Conservation (phyloP, 2,888 invertebrate species). For the Drosophila mulleri region DNA sequence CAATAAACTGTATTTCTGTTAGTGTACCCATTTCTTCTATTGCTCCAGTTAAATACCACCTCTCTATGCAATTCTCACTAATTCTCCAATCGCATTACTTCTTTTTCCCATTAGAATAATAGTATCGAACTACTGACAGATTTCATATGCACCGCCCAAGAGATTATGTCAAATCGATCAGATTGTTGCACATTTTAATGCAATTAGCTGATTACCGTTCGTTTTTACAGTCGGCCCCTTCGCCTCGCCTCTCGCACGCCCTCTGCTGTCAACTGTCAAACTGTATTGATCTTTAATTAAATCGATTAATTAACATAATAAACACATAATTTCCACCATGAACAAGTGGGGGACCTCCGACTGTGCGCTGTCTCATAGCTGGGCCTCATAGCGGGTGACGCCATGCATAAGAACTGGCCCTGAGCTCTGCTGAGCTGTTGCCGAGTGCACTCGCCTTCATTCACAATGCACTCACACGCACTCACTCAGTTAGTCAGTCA, state of each 20-base stretch:
- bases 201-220: conserved; percentile 33
- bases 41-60: neutral
- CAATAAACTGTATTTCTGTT: neutral
- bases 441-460: conserved; percentile 29
- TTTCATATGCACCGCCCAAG: conserved; percentile 8
- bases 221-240: neutral
- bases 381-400: conserved; percentile 56
- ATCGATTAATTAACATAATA: conserved; percentile 76
- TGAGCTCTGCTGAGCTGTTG: conserved; percentile 36
- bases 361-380: conserved; percentile 41
- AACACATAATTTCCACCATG: conserved; percentile 64
- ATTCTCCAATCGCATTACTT: neutral
- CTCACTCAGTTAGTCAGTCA: conserved; percentile 4
- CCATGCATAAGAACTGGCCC: conserved; percentile 61
- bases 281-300: conserved; percentile 73
- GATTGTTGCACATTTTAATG: conserved; percentile 31
- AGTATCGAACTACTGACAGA: neutral
- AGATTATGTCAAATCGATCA: conserved; percentile 32
- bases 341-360: conserved; percentile 59
- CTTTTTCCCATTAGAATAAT: neutral
- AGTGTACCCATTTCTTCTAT: neutral
- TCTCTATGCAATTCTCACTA: conserved; percentile 1
- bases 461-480: conserved; percentile 8
- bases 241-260: neutral
- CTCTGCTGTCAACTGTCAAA: conserved; percentile 44